Evolutionary conservation across 2,113 vertebrate species (phyloP).

Genomic region (Catharus fuscescens): DNA sequence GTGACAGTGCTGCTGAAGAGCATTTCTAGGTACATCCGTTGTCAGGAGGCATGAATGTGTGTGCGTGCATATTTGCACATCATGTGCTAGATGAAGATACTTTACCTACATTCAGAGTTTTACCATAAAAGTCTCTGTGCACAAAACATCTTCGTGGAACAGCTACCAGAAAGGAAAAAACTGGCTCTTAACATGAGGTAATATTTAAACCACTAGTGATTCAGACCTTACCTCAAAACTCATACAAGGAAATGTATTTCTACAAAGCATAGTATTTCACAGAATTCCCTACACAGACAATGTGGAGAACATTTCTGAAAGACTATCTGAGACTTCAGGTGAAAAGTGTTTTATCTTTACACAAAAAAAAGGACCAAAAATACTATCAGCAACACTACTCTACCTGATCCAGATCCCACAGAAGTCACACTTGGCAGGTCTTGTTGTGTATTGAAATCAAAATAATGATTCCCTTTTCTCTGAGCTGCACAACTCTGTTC

Average conservation of each 20-base stretch:
- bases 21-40: conserved; percentile 81
- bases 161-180: conserved; percentile 58
- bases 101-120: conserved; percentile 35
- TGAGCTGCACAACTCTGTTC: not conserved
- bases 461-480: not conserved
- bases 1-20: not conserved
- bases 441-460: not conserved
- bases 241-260: conserved; percentile 70
- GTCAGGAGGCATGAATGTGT: not conserved
- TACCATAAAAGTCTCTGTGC: not conserved
- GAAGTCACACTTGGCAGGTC: not conserved
- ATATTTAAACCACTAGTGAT: not conserved
- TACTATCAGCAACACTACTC: not conserved
- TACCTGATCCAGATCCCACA: not conserved
- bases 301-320: conserved; percentile 4
- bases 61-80: not conserved
- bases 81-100: not conserved
- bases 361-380: not conserved
- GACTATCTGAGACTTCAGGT: not conserved
- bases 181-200: not conserved
- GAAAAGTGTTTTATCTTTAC: not conserved
- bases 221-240: conserved; percentile 44
- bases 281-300: conserved; percentile 41
- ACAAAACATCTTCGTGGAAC: not conserved
- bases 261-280: conserved; percentile 61